Percentiles rank a stretch among this genome's conserved stretches.
Evolutionary conservation across 2,797 vertebrate genomes (phyloP).

Genomic region (Picus viridis): DNA sequence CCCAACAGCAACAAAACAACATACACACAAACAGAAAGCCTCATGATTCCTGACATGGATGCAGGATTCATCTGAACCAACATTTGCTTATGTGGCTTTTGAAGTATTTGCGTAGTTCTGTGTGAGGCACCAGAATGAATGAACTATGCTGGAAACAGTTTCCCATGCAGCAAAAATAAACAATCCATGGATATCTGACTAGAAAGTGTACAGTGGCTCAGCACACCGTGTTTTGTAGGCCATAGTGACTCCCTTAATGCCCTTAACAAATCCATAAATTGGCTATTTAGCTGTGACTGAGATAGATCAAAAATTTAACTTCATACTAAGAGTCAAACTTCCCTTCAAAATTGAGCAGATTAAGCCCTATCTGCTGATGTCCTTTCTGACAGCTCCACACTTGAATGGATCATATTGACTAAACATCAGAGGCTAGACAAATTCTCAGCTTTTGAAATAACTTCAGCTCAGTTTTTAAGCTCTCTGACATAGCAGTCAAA

Average conservation of each 20-base stretch:
- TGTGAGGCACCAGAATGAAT: not conserved
- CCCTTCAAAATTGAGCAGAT: conserved; percentile 63
- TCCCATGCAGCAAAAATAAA: conserved; percentile 33
- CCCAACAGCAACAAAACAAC: too few relatives aligned
- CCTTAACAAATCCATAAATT: conserved; percentile 66
- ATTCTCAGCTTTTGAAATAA: conserved; percentile 63
- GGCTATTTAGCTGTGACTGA: conserved; percentile 42
- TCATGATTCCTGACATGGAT: not conserved
- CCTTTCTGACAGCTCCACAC: conserved; percentile 54
- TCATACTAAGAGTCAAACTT: conserved; percentile 41
- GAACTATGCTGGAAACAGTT: not conserved
- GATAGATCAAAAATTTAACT: conserved; percentile 56
- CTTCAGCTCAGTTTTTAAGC: conserved; percentile 67
- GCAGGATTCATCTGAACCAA: not conserved
- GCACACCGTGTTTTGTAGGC: conserved; percentile 34
- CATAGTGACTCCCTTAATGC: conserved; percentile 49
- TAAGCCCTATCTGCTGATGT: conserved; percentile 15
- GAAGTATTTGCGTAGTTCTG: not conserved
- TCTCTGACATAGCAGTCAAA: conserved; percentile 71
- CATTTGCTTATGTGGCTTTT: not conserved
- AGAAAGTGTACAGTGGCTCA: not conserved
- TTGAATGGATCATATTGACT: conserved; percentile 71
- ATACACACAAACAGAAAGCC: not conserved
- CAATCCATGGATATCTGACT: not conserved
- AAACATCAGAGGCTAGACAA: conserved; percentile 67